A percentile compares a stretch with the other conserved stretches of the same genome.
Conservation (phyloP, 2,113 vertebrate species). For the Paralichthys olivaceus region DNA sequence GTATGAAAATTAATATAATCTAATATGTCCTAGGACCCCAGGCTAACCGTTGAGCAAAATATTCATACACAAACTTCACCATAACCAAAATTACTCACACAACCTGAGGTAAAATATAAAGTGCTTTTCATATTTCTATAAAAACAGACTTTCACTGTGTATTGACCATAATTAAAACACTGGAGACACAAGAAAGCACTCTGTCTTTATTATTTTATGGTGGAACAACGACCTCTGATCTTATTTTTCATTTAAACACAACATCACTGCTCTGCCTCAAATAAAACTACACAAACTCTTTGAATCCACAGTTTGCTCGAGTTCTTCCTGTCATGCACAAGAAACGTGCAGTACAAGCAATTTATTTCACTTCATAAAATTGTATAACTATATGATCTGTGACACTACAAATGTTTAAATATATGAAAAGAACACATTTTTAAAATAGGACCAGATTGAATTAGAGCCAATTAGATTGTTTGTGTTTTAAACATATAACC, state of each 20-base stretch:
- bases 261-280: slow-evolving; percentile 10
- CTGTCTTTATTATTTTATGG: not conserved
- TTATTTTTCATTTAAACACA: slow-evolving; percentile 23
- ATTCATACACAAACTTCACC: not conserved
- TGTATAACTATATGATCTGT: not conserved
- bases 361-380: not conserved
- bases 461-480: not conserved
- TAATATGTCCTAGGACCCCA: not conserved
- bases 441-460: too few relatives aligned
- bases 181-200: slow-evolving; percentile 10
- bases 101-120: too few relatives aligned
- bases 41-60: not conserved
- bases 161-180: not conserved
- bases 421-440: too few relatives aligned
- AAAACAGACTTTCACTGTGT: not conserved
- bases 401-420: not conserved
- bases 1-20: not conserved
- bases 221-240: slow-evolving; percentile 1
- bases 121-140: not conserved
- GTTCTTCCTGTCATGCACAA: not conserved
- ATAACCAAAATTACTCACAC: not conserved
- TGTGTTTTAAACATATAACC: not conserved
- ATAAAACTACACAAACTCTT: slow-evolving; percentile 1
- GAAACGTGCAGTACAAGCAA: not conserved
- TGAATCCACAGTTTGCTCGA: not conserved